Evolutionary conservation across 2,888 invertebrate species (phyloP), one percentile per base, ranked within the genome.

Genomic region (Netelia fuscicornis): DNA sequence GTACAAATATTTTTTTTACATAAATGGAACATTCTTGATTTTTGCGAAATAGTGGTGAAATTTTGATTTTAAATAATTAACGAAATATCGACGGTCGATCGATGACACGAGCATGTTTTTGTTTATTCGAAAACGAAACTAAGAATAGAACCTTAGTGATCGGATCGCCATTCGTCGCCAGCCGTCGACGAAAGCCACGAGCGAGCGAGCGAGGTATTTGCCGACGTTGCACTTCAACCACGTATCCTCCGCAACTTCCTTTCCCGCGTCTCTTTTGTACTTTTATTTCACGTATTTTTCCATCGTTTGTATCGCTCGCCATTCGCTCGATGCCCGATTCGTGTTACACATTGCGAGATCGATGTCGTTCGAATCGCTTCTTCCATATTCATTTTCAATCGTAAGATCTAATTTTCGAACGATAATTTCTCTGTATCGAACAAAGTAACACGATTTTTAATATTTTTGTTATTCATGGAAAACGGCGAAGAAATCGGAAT

Each of bases 141-240:
- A 83, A 91, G 90, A 89, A 90, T 90, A 88, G 88, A 89, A 86
- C 87, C 86, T 79, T 13, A 82, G 86, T 86, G 80, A 89, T 88
- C 87, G 87, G 88, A 88, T 88, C 88, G 90, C 67, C 84, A 90
- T 91, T 91, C 91, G 91, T 80, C 65, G 72, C 23, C 80, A 72
- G 91, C 90, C 91, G 91, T 91, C 91, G 90, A 87, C 85, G 88
- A 81, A 62, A 62, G 42, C 84, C 70, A 79, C 78, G 84, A 79
- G 71, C 58, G 58, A 58, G 58, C 87, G 89, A 58, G 58, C 87
- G 89, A 91, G 92, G 92, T 93, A 93, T 93, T 92, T 90, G 93
- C 90, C 90, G 92, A 93, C 92, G 90, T 87, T 90, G 93, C 93
- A 90, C 86, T 88, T 89, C 87, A 88, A 87, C 88, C 48, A 60